Evolutionary conservation across 1,140 invertebrate genomes (phyloP).

Genomic region (Radopholus similis): DNA sequence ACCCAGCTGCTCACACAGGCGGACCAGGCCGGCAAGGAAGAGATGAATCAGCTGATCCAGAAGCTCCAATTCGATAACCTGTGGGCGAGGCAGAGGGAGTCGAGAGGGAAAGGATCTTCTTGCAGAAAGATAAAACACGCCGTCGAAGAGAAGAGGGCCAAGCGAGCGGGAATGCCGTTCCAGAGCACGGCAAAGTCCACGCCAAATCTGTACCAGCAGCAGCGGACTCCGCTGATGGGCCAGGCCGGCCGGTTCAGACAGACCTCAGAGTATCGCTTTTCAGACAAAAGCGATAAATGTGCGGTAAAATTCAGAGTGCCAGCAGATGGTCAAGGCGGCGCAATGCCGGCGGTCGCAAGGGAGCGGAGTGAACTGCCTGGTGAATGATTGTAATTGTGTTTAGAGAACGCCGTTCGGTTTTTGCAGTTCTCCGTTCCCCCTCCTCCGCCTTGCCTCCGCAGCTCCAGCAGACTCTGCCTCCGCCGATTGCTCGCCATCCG

Average conservation of each 20-base stretch:
- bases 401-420: neutral
- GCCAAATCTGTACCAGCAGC: conserved; percentile 29
- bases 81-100: neutral
- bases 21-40: conserved; percentile 58
- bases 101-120: neutral
- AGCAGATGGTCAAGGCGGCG: neutral
- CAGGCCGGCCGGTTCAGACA: neutral
- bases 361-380: neutral
- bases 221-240: neutral
- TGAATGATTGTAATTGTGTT: neutral
- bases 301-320: too few relatives aligned
- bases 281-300: too few relatives aligned
- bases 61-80: conserved; percentile 55
- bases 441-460: neutral
- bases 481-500: neutral
- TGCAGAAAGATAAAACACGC: neutral
- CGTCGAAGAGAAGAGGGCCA: conserved; percentile 26
- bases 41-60: conserved; percentile 54
- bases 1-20: conserved; percentile 53
- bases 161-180: neutral
- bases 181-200: conserved; percentile 26
- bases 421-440: neutral
- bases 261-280: neutral
- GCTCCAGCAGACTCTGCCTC: conserved; percentile 15
- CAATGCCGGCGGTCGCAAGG: neutral